Conservation (phyloP, 1,140 invertebrate genomes). For the Heliothis subflexa region DNA sequence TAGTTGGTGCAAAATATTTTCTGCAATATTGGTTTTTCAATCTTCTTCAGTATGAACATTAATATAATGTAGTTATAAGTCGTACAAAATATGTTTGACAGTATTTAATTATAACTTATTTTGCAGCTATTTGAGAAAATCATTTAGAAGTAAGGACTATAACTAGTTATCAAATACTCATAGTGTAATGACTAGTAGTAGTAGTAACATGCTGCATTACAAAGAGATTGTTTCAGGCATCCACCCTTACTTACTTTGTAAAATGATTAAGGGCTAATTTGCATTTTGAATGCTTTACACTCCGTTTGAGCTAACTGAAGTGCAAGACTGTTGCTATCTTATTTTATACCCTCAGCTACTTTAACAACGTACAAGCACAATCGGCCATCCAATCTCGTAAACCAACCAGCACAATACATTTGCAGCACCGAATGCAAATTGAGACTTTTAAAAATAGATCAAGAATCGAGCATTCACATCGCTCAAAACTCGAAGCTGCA, state of each 20-base stretch:
- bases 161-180: too few species aligned
- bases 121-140: too few species aligned
- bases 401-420: constrained; percentile 15
- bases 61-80: too few species aligned
- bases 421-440: constrained; percentile 19
- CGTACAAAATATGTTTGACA: too few species aligned
- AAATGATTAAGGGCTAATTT: not conserved
- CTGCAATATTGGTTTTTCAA: too few species aligned
- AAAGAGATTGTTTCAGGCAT: too few species aligned
- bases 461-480: constrained; percentile 22
- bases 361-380: not conserved
- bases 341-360: not conserved
- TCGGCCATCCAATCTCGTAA: constrained; percentile 12
- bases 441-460: constrained; percentile 30
- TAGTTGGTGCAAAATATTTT: not conserved
- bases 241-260: too few species aligned
- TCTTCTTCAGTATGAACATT: too few species aligned
- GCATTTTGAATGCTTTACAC: not conserved
- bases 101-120: too few species aligned
- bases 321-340: not conserved
- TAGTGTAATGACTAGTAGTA: too few species aligned
- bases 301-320: not conserved
- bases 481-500: not conserved
- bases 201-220: too few species aligned
- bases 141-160: too few species aligned